A percentile compares a stretch with the other conserved stretches of the same genome.
These are phyloP conservation scores for Heliconius sara DNA, from an alignment of 2,888 invertebrate species.

Conservation along the genomic window DNA sequence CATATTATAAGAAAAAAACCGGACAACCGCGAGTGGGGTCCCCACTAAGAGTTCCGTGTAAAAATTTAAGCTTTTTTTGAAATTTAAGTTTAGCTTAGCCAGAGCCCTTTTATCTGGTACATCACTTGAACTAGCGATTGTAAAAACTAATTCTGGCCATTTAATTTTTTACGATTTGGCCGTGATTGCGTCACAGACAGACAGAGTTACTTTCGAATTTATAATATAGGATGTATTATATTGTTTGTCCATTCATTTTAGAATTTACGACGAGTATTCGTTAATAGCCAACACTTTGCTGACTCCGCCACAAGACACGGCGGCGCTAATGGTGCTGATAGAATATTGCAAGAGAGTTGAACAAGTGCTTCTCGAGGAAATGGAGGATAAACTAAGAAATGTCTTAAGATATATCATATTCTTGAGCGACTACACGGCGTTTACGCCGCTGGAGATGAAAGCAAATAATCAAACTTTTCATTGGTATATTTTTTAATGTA, in stretches of 20 bases:
- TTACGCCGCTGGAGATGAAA: constrained; percentile 93
- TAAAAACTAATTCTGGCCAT: too few relatives aligned
- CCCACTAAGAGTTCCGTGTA: too few relatives aligned
- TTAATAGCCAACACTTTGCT: constrained; percentile 90
- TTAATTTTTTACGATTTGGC: too few relatives aligned
- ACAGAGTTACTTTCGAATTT: too few relatives aligned
- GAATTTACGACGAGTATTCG: constrained; percentile 93
- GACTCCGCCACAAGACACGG: constrained; percentile 91
- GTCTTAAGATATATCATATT: constrained; percentile 90
- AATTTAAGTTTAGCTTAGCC: too few relatives aligned
- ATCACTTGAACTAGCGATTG: too few relatives aligned
- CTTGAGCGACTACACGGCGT: constrained; percentile 91
- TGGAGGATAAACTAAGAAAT: constrained; percentile 89
- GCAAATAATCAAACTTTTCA: constrained; percentile 94
- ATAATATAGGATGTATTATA: background rate
- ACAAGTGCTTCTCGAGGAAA: constrained; percentile 86
- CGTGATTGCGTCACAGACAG: too few relatives aligned
- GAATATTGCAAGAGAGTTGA: constrained; percentile 90
- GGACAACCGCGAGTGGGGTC: too few relatives aligned
- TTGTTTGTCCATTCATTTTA: constrained; percentile 55
- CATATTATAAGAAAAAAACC: too few relatives aligned
- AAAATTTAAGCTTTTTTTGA: too few relatives aligned
- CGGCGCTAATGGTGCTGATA: constrained; percentile 92
- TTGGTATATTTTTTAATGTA: constrained; percentile 81
- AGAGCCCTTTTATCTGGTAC: too few relatives aligned